Evolutionary conservation across 2,113 vertebrate species (phyloP), one percentile per base, ranked within the genome.

Genomic region (Reinhardtius hippoglossoides): DNA sequence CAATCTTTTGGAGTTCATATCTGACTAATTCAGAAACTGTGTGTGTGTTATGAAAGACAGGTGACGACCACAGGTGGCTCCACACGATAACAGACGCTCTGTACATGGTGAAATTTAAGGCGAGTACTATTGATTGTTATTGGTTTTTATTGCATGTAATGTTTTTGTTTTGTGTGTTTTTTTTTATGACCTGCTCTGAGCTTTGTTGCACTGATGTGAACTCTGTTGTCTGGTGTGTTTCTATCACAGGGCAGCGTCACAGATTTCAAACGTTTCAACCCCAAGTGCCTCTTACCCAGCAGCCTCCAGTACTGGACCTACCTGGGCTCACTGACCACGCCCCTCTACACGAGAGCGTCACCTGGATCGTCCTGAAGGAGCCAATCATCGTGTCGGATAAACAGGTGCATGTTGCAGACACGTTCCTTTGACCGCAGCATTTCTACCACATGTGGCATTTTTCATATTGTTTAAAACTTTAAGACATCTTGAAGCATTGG

Each of bases 31-130:
- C 15, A 50, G 16, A 18, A 18, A 16, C 4, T 50, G 44, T 16
- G 14, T 16, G 62, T 78, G 24, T 86, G 23, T 83, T 57, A 18
- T 90, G 87, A 70, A 71, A 99, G 98, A 93, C 88, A 56, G 97
- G 97, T 57, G 93, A 95, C 5, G 95, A 96, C 67, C 96, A 97
- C 81, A 82, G 93, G 64, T 89, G 93, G 80, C 95, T 99, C 91
- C 95, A 97, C 91, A 93, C 93, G 67, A 93, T 99, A 82, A 99
- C 97, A 26, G 98, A 99, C 37, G 95, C 96, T 12, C 91, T 99
- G 60, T 98, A 97, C 87, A 99, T 96, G 96, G 97, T 99, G 46
- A 98, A 96, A 85, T 98, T 96, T 92, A 99, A 98, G 93, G 98
- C 97, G 91, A 80, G 68, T 21, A 1, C 21, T 9, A 14, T 35